phyloP scores from a whole-genome alignment of 2,113 vertebrate genomes.

The Tachysurus fulvidraco region DNA sequence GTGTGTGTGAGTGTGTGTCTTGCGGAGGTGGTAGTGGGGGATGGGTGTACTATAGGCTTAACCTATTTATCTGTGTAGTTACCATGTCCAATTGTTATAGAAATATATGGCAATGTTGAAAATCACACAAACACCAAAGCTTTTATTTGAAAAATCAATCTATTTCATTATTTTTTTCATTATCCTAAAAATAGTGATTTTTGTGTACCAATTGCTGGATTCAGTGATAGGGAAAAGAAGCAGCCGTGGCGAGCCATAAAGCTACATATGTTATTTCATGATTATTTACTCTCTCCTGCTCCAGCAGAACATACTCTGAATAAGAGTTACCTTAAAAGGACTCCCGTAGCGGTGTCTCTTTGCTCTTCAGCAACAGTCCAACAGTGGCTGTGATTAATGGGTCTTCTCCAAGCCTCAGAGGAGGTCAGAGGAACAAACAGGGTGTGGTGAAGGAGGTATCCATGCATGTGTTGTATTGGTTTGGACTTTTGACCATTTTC shows the following conservation, averaged over 20 bases:
- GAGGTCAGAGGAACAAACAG: constrained; percentile 19
- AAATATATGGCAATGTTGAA: neutral
- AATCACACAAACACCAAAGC: neutral
- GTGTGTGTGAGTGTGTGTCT: neutral
- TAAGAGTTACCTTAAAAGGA: constrained; percentile 19
- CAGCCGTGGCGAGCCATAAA: neutral
- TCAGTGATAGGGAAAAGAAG: neutral
- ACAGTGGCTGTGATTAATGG: constrained; percentile 33
- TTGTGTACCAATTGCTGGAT: neutral
- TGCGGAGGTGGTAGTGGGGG: neutral
- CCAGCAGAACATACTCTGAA: constrained; percentile 14
- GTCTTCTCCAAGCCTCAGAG: constrained; percentile 10
- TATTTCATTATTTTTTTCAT: neutral
- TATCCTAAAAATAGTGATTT: neutral
- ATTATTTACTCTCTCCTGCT: neutral
- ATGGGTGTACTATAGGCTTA: neutral
- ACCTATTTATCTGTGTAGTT: neutral
- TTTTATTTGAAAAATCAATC: neutral
- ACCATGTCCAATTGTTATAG: neutral
- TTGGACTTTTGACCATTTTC: constrained; percentile 13
- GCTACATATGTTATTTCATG: neutral
- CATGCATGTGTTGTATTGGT: neutral
- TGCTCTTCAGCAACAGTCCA: constrained; percentile 8
- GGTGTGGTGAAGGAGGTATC: constrained; percentile 3
- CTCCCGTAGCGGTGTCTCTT: neutral